phyloP scores from a whole-genome alignment of 1,140 invertebrate genomes.

The Ceratina calcarata region DNA sequence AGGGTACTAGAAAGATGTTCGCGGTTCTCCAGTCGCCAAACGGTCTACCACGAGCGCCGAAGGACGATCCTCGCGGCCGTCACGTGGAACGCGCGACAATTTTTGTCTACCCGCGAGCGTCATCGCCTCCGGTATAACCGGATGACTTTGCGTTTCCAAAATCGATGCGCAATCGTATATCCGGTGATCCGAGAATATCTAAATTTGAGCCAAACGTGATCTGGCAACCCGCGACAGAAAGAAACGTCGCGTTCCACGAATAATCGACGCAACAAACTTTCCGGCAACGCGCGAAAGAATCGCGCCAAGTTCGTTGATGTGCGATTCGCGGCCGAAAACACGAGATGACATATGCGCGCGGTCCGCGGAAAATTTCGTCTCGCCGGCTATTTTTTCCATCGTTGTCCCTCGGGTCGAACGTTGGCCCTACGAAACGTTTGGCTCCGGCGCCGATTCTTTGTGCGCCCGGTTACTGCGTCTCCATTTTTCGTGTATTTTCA shows the following conservation, averaged over 20 bases:
- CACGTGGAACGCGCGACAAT: no score
- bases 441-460: conserved; percentile 65
- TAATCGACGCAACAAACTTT: conserved; percentile 8
- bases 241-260: conserved; percentile 45
- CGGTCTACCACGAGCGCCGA: not conserved
- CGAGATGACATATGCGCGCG: no score
- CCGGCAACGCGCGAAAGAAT: not conserved
- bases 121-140: not conserved
- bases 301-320: not conserved
- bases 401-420: conserved; percentile 48
- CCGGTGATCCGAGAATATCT: not conserved
- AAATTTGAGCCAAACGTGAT: conserved; percentile 33
- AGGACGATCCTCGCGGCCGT: not conserved
- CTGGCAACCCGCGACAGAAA: conserved; percentile 21
- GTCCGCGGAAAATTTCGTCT: not conserved
- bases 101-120: no score
- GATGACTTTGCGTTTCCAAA: conserved; percentile 19
- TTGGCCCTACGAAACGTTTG: conserved; percentile 56
- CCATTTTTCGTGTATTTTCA: conserved; percentile 63
- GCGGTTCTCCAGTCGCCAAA: not conserved
- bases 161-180: conserved; percentile 31
- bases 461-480: conserved; percentile 63
- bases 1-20: not conserved
- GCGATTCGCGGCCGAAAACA: not conserved
- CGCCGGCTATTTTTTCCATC: not conserved